Evolutionary conservation across 2,888 invertebrate species (phyloP), one percentile per base, ranked within the genome.

Genomic region (Balanococcus diminutus): DNA sequence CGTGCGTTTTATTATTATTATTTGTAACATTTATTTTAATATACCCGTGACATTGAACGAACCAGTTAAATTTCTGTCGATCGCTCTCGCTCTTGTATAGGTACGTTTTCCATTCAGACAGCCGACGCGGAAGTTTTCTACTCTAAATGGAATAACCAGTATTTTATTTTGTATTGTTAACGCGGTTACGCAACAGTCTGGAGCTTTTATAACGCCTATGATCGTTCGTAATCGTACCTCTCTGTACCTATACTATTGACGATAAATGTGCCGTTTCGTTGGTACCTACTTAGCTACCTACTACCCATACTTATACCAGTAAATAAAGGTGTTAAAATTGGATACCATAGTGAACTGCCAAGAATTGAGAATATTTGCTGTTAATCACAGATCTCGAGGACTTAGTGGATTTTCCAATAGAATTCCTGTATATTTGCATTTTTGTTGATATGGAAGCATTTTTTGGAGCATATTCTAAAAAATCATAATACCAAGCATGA

Each of bases 111-210:
- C 75, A 32, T 32, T 75, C 75, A 75, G 32, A 75, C 75, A 75
- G 75, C 75, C 75, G 75, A 75, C 75, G 75, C 75, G 75, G 75
- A 75, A 75, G 75, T 75, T 75, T 75, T 75, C 75, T 75, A 75
- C 75, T 75, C 8, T 32, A 75, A 75, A 75, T 75, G 75, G 75
- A 75, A 75, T 75, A 75, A 75, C 75, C 75, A 75, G 75, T 75
- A 75, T 75, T 75, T 75, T 32, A 75, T 75, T 75, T 75, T 75
- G 32, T 75, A 75, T 75, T 51, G 51, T 51, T 75, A 19, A 14
- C 28, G 32, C 75, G 31, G 32, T 75, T 75, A 75, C 75, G 75
- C 75, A 75, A 75, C 19, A 32, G 75, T 75, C 75, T 75, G 75
- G 75, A 75, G 75, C 75, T 75, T 32, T 75, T 75, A n/a, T 28